Percentiles rank a stretch among this genome's conserved stretches.
phyloP scores from a whole-genome alignment of 2,888 invertebrate species.

The Tachina fera region DNA sequence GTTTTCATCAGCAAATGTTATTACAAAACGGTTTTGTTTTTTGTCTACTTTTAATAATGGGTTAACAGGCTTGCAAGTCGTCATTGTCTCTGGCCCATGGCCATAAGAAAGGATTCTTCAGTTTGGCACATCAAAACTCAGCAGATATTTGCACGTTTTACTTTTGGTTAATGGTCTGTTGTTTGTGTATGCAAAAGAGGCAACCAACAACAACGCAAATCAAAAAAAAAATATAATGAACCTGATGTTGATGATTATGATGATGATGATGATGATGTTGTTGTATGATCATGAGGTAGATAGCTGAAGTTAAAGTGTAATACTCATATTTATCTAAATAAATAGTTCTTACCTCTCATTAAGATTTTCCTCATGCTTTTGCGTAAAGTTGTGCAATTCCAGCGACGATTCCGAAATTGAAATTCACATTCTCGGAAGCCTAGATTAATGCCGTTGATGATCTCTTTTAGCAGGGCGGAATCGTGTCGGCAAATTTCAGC shows the following conservation, averaged over 20 bases:
- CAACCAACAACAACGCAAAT: not conserved
- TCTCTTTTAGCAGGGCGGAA: constrained; percentile 90
- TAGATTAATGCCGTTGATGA: constrained; percentile 91
- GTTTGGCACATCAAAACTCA: not conserved
- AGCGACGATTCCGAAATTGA: constrained; percentile 92
- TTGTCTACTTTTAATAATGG: constrained; percentile 31
- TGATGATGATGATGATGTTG: constrained; percentile 9
- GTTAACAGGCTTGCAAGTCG: constrained; percentile 61
- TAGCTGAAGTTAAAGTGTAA: constrained; percentile 16
- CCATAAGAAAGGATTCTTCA: constrained; percentile 26
- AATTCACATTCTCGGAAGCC: constrained; percentile 94
- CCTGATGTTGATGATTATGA: too few relatives aligned
- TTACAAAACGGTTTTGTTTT: constrained; percentile 55
- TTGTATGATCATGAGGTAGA: not conserved
- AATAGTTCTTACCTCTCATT: constrained; percentile 87
- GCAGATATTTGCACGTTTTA: constrained; percentile 56
- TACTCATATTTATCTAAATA: constrained; percentile 33
- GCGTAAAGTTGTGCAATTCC: constrained; percentile 94
- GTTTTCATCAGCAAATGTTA: constrained; percentile 31
- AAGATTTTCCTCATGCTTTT: constrained; percentile 89
- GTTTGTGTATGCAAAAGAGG: constrained; percentile 3
- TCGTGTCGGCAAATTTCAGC: constrained; percentile 94
- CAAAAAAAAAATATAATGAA: not conserved
- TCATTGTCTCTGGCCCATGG: constrained; percentile 24
- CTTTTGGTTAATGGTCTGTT: not conserved